These are phyloP conservation scores for Linurgus olivaceus DNA, from an alignment of 2,797 vertebrate genomes.

Conservation along the genomic window DNA sequence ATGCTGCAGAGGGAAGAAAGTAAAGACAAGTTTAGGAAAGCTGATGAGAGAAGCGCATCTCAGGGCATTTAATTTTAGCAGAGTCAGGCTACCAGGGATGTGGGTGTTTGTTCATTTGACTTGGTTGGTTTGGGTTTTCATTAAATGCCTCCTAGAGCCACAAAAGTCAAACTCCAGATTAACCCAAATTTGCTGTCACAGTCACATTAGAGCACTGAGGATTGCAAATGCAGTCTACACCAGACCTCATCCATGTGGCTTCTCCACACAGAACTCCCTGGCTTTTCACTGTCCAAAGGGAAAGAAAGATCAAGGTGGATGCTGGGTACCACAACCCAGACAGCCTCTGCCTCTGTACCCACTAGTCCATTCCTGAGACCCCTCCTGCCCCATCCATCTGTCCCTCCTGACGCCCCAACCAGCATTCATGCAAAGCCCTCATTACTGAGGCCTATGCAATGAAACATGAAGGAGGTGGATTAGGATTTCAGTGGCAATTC, in stretches of 20 bases:
- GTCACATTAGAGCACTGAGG: fast-evolving
- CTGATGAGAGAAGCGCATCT: not conserved
- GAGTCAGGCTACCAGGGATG: not conserved
- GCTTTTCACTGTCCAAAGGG: not conserved
- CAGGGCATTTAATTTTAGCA: not conserved
- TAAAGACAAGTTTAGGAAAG: not conserved
- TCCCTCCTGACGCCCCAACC: not conserved
- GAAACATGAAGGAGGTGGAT: not conserved
- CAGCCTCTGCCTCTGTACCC: not conserved
- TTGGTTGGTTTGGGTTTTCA: not conserved
- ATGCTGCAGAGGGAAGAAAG: not conserved
- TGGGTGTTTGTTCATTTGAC: not conserved
- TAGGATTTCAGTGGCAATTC: not conserved
- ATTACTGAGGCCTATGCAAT: not conserved
- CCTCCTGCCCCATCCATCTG: fast-evolving
- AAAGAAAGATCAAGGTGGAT: not conserved
- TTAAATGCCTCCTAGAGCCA: not conserved
- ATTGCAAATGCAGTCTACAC: not conserved
- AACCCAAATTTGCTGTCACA: not conserved
- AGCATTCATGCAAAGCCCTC: not conserved
- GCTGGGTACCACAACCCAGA: fast-evolving
- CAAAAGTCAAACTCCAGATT: not conserved
- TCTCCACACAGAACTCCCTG: not conserved
- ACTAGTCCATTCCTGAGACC: not conserved
- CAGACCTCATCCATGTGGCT: not conserved